Percentiles rank a stretch among this genome's conserved stretches.
Evolutionary conservation across 2,797 vertebrate genomes (phyloP).

Genomic region (Merluccius polli): DNA sequence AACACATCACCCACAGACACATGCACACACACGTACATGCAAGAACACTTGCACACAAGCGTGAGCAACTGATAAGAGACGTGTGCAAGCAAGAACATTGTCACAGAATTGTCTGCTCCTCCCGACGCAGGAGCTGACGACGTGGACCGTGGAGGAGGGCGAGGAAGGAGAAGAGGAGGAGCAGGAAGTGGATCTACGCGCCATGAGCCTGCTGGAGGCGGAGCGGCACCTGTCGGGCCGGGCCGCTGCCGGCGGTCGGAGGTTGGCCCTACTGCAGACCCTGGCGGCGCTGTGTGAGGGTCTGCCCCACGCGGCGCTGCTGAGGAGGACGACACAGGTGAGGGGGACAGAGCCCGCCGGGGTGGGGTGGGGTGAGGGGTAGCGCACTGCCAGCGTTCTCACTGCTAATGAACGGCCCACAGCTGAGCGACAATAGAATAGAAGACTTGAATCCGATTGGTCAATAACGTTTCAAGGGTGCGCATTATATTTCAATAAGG

Average conservation of each 20-base stretch:
- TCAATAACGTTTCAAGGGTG: background rate
- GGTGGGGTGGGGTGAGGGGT: background rate
- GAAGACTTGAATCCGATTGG: background rate
- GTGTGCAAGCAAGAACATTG: no score
- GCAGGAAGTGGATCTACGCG: constrained; percentile 35
- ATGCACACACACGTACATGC: no score
- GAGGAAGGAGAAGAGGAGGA: constrained; percentile 47
- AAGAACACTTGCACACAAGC: no score
- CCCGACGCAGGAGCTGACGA: constrained; percentile 79
- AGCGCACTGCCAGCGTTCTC: no score
- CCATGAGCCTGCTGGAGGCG: constrained; percentile 72
- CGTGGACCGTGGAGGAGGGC: constrained; percentile 39
- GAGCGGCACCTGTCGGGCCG: constrained; percentile 64
- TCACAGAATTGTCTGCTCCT: background rate
- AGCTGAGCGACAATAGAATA: background rate
- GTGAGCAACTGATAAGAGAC: no score
- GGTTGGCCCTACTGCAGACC: constrained; percentile 80
- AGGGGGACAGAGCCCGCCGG: background rate
- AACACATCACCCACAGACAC: no score
- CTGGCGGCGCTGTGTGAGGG: constrained; percentile 81
- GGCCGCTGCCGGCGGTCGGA: constrained; percentile 51
- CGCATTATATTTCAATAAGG: background rate
- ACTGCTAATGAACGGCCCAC: no score
- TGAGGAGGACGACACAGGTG: constrained; percentile 85
- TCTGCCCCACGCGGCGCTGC: constrained; percentile 79